These are phyloP conservation scores for Lacanobia wlatinum DNA, from an alignment of 2,888 invertebrate species.

Conservation along the genomic window DNA sequence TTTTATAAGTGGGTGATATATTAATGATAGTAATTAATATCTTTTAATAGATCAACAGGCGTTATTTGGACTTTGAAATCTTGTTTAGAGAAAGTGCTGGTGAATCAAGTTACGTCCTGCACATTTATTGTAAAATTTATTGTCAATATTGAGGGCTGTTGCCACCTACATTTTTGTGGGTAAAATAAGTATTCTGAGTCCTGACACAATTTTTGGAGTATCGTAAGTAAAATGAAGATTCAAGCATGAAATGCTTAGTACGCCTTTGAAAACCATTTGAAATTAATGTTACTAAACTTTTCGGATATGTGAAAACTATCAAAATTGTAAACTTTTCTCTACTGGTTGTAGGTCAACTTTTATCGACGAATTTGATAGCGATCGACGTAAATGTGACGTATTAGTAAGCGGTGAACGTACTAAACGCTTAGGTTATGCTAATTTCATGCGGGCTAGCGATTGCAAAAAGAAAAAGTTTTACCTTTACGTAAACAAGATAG, in stretches of 20 bases:
- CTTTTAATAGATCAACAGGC: slow-evolving; percentile 38
- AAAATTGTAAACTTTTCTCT: slow-evolving; percentile 22
- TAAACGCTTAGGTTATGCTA: slow-evolving; percentile 70
- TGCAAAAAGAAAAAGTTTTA: slow-evolving; percentile 70
- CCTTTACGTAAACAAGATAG: slow-evolving; percentile 57
- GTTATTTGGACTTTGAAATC: slow-evolving; percentile 26
- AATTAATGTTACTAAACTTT: background rate
- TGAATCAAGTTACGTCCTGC: background rate
- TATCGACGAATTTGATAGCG: slow-evolving; percentile 65
- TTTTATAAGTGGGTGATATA: slow-evolving; percentile 60
- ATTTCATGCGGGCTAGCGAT: slow-evolving; percentile 76
- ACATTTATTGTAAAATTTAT: background rate
- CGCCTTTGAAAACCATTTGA: no score
- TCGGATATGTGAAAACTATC: background rate
- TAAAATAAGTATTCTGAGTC: background rate
- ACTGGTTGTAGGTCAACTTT: slow-evolving; percentile 49
- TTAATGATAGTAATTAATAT: slow-evolving; percentile 53
- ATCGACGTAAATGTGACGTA: slow-evolving; percentile 72
- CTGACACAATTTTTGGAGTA: background rate
- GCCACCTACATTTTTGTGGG: no score
- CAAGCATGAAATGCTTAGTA: no score
- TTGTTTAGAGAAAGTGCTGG: slow-evolving; percentile 34
- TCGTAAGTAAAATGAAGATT: no score
- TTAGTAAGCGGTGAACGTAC: slow-evolving; percentile 80
- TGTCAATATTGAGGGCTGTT: background rate